Base-by-base conservation (phyloP, 2,113 vertebrate species). In the Megalops atlanticus region DNA sequence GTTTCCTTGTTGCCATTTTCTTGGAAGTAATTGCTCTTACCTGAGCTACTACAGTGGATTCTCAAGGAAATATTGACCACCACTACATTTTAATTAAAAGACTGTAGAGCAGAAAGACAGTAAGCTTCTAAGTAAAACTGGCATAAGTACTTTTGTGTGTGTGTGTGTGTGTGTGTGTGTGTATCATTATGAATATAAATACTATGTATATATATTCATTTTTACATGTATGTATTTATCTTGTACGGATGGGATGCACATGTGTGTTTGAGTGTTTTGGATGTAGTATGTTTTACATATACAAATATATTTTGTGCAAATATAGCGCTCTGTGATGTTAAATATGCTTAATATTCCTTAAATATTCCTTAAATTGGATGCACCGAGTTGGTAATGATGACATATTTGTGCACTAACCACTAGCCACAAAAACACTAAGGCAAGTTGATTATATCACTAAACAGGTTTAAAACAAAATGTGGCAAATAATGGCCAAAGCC, bases 31-130 rank as follows among this genome's bases (percentile, higher is more conserved):
- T 96, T 95, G 93, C 80, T 85, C 80, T 82, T 89, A 95, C 94
- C 94, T 91, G 94, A 92, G 91, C 91, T 87, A 90, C 91, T 89
- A 91, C 87, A 89, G 95, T 92, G 89, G 85, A 91, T 92, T 93
- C 92, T 94, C 91, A 93, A 96, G 94, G 92, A 96, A 94, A 90
- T 95, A 95, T 95, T 97, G 95, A 96, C 90, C 88, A 75, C 84
- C 85, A 89, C 92, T 89, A 92, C 89, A 89, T 94, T 95, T 95
- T 96, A 93, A 96, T 96, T 95, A 95, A 94, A 89, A 90, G 89
- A 90, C 91, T 93, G 85, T 87, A 90, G 93, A 90, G 91, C 84
- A 92, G 89, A 93, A 93, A 31, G 58, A n/a, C n/a, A 27, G 58
- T 91, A 90, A 86, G 92, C 90, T 90, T 92, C 92, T 93, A 94